Evolutionary conservation across 2,888 invertebrate genomes (phyloP), one percentile per base, ranked within the genome.

Genomic region (Drosophila trichaetosa): DNA sequence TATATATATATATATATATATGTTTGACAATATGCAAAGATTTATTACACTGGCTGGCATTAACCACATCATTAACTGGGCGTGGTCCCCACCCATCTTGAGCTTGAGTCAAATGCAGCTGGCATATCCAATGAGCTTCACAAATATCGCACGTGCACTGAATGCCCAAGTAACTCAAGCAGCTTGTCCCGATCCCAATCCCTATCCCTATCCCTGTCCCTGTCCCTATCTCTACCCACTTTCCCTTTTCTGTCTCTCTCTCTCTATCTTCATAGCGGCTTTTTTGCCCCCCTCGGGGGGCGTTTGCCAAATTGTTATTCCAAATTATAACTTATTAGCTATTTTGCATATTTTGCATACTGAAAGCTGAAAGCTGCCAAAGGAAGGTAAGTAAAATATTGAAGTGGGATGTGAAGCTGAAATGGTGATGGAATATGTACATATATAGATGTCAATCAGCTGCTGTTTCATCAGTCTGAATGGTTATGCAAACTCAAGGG

Each of bases 281-380:
- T n/a, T 36, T 24, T 13, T 18, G 24, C 34, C 5, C 11, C 10
- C 16, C 18, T 16, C 48, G 34, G 11, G 40, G 27, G 31, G 24
- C 34, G 8, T 51, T 52, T 57, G 76, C 66, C 51, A 75, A 85
- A 80, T 80, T 80, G 76, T 76, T 78, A 83, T 72, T 66, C 59
- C 61, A 86, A 83, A 88, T 83, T 74, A 78, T 83, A 66, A 76
- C 69, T 75, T 79, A 80, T 84, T 74, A 79, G 69, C 69, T 79
- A 49, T 56, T 86, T 86, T 70, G 73, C 81, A 88, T 88, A 76
- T 54, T 46, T 58, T 27, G 53, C 6, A 36, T n/a, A 29, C 53
- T 10, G 27, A 7, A 38, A 46, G 24, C 29, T 24, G 31, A 4
- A 33, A 33, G 31, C 38, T 38, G 38, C 27, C 54, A 38, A 29